These are phyloP conservation scores for Kryphioiulus occultus DNA, from an alignment of 2,888 invertebrate species.

Conservation along the genomic window DNA sequence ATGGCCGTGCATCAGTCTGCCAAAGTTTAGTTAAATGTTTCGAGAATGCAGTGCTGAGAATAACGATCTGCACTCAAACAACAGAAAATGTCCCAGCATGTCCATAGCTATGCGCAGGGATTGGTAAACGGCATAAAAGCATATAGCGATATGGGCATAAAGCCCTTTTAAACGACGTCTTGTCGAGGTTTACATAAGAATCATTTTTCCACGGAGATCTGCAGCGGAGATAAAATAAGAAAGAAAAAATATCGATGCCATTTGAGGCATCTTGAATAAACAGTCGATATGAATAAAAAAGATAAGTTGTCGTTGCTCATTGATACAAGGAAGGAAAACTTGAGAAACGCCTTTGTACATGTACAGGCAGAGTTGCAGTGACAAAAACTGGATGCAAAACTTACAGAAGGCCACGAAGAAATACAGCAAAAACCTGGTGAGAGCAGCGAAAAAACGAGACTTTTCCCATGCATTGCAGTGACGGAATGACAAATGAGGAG, in stretches of 20 bases:
- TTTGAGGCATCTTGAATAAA: conserved; percentile 19
- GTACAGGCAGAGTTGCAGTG: not conserved
- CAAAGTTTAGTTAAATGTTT: too few species aligned
- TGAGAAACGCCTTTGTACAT: not conserved
- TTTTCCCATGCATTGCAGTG: conserved; percentile 4
- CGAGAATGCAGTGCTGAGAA: too few species aligned
- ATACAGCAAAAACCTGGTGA: not conserved
- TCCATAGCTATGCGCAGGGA: too few species aligned
- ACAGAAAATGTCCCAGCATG: too few species aligned
- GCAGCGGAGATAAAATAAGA: not conserved
- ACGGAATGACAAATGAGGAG: conserved; percentile 2
- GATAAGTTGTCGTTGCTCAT: not conserved
- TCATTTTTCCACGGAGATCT: not conserved
- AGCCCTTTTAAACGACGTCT: not conserved
- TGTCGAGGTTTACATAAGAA: not conserved
- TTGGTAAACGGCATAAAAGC: too few species aligned
- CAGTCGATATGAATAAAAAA: conserved; percentile 20
- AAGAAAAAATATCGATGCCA: conserved; percentile 18
- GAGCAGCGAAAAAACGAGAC: not conserved
- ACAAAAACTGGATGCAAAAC: not conserved
- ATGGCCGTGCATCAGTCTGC: too few species aligned
- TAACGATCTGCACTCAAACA: too few species aligned
- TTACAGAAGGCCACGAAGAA: not conserved
- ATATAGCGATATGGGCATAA: too few species aligned
- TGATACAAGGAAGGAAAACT: not conserved